A percentile compares a stretch with the other conserved stretches of the same genome.
Conservation (phyloP, 2,888 invertebrate genomes). For the Sialis lutaria region DNA sequence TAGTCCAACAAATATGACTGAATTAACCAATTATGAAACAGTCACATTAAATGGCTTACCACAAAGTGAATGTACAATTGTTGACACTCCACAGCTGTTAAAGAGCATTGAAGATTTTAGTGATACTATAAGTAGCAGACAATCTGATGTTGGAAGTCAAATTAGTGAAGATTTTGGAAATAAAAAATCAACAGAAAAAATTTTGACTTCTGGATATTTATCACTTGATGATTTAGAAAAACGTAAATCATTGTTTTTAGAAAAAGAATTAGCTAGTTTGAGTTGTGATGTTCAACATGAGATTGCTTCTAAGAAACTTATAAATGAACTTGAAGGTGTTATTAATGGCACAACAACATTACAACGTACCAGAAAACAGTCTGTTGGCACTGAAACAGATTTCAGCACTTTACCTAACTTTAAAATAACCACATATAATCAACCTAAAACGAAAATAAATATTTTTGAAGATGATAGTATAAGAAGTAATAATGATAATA, state of each 20-base stretch:
- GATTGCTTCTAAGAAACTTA: conserved; percentile 10
- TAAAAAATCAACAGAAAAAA: conserved; percentile 1
- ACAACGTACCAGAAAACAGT: conserved; percentile 5
- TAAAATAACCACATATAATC: conserved; percentile 26
- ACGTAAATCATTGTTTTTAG: conserved; percentile 24
- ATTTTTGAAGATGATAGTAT: conserved; percentile 27
- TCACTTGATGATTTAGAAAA: conserved; percentile 23
- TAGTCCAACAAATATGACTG: conserved; percentile 18
- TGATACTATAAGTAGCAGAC: conserved; percentile 11
- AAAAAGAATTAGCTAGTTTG: conserved; percentile 24
- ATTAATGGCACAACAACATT: conserved; percentile 9
- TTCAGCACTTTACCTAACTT: conserved; percentile 22
- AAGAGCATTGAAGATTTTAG: conserved; percentile 21
- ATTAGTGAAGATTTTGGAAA: neutral
- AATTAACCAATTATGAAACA: conserved; percentile 13
- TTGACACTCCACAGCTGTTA: conserved; percentile 23
- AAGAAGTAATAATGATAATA: conserved; percentile 19
- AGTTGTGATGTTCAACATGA: conserved; percentile 15
- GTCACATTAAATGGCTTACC: conserved; percentile 12
- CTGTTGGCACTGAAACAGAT: conserved; percentile 1
- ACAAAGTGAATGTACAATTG: conserved; percentile 20
- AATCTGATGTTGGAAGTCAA: neutral
- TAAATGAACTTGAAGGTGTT: conserved; percentile 15
- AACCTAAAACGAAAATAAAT: conserved; percentile 22
- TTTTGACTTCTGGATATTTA: conserved; percentile 18